Base-by-base conservation (phyloP, 2,113 vertebrate species). In the Xenopus laevis region DNA sequence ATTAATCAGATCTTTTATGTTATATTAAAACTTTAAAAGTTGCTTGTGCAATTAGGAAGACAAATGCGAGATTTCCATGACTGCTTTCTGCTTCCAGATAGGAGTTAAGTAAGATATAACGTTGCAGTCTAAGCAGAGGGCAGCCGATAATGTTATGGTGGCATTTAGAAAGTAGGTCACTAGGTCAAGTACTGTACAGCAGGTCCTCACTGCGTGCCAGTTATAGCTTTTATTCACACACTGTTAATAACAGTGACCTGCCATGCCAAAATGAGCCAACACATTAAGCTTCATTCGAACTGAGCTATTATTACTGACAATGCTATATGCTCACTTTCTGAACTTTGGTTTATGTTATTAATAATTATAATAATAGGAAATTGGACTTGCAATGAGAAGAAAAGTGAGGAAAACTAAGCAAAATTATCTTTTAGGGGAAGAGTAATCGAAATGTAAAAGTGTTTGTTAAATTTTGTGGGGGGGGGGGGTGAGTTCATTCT, bases 111-210 rank as follows among this genome's bases (percentile, higher is more conserved):
- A 92, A 93, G 91, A 86, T 86, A 86, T 94, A 91, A 93, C 89
- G 84, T 87, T 4, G 83, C 79, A 82, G 83, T 84, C 85, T 87
- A 79, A 83, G 79, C 78, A 64, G 78, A 74, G 72, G 82, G 78
- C 83, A 80, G 81, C 77, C 92, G 90, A 89, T 89, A 83, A 79
- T 86, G 89, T 95, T 94, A 92, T 65, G 53, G 78, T 84, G 89
- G 87, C 85, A 81, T 84, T 85, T 81, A 79, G 86, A 93, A 96
- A 94, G 91, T 96, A 93, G 95, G 95, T 96, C 93, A 96, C 91
- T 96, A 90, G 95, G 94, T 89, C 92, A 94, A 90, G 91, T 92
- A 90, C 47, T 50, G 47, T 50, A 13, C 93, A 93, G 91, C 90
- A 89, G 90, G 92, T 93, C 92, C 92, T 93, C 91, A 92, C 85